A percentile compares a stretch with the other conserved stretches of the same genome.
Evolutionary conservation across 2,113 vertebrate species (phyloP).

Genomic region (Patagioenas fasciata): DNA sequence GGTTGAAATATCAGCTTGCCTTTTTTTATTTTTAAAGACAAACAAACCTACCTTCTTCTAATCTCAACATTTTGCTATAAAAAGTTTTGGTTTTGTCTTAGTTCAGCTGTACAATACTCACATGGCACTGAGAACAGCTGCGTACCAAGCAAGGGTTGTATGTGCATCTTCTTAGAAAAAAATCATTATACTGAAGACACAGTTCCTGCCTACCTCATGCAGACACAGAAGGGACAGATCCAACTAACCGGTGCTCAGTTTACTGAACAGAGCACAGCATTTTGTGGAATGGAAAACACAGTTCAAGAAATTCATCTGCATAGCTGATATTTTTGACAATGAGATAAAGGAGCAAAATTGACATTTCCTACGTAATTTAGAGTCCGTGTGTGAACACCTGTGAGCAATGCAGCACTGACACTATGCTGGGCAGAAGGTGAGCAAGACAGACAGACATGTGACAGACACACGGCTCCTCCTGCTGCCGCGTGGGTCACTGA

Average conservation of each 20-base stretch:
- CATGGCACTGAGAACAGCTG: background rate
- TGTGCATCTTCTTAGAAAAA: background rate
- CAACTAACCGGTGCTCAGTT: background rate
- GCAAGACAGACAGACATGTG: background rate
- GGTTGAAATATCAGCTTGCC: background rate
- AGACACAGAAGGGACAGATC: background rate
- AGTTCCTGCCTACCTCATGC: background rate
- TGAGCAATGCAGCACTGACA: background rate
- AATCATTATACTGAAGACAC: background rate
- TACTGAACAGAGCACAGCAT: accelerated
- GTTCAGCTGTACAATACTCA: background rate
- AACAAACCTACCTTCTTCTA: background rate
- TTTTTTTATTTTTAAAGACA: background rate
- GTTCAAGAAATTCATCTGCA: background rate
- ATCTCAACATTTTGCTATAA: background rate
- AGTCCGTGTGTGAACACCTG: background rate
- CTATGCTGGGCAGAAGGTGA: background rate
- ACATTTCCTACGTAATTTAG: background rate
- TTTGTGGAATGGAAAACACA: background rate
- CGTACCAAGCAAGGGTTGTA: background rate
- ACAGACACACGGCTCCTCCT: background rate
- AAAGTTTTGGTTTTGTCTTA: background rate
- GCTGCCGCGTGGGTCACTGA: background rate
- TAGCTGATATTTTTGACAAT: background rate
- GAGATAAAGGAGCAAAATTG: background rate